These are phyloP conservation scores for Pseudorectes ferrugineus DNA, from an alignment of 2,113 vertebrate species.

Conservation along the genomic window DNA sequence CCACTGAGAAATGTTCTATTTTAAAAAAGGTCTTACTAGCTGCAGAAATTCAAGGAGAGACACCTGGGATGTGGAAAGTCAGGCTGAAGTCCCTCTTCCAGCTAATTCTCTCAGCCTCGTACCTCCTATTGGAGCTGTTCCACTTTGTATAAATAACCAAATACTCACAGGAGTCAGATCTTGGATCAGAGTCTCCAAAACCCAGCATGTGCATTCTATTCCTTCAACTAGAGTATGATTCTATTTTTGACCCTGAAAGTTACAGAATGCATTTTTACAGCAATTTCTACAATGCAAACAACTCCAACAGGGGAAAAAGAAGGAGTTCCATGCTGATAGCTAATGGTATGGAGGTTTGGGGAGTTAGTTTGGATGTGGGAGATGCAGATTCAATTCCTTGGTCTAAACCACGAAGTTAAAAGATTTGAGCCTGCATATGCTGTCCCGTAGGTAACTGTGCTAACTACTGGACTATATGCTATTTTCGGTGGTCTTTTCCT, in stretches of 20 bases:
- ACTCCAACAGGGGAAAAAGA: background rate
- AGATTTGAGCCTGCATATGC: background rate
- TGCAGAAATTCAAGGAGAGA: background rate
- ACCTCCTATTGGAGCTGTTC: slow-evolving; percentile 48
- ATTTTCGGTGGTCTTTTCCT: background rate
- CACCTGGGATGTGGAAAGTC: slow-evolving; percentile 15
- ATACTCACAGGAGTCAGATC: slow-evolving; percentile 8
- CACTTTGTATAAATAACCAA: slow-evolving; percentile 42
- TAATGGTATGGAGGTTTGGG: background rate
- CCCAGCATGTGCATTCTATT: background rate
- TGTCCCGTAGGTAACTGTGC: background rate
- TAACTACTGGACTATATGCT: background rate
- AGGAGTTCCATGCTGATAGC: background rate
- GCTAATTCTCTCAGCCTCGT: slow-evolving; percentile 6
- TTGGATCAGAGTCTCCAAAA: background rate
- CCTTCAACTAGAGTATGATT: background rate
- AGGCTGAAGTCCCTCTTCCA: slow-evolving; percentile 1
- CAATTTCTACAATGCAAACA: background rate
- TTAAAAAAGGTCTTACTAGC: background rate
- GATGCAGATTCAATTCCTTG: background rate
- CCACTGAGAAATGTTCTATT: slow-evolving; percentile 21
- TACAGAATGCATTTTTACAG: background rate
- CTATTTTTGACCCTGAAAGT: background rate
- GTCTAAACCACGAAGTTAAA: background rate
- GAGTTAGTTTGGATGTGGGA: background rate